Percentiles rank a stretch among this genome's conserved stretches.
Evolutionary conservation across 2,797 vertebrate species (phyloP).

Genomic region (Schizopygopsis malacanthus): DNA sequence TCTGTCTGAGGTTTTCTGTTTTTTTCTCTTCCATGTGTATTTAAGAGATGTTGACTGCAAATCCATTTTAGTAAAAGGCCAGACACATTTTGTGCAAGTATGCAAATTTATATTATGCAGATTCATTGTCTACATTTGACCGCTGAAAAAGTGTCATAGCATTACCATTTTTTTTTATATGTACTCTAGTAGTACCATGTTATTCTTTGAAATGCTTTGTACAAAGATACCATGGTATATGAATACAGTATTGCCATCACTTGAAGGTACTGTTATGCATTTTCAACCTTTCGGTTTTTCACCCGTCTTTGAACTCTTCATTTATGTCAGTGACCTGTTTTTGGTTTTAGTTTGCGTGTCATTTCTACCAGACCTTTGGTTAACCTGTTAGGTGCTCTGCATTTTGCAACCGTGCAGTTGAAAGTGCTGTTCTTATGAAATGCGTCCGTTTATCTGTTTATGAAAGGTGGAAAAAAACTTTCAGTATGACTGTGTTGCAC

Average conservation of each 20-base stretch:
- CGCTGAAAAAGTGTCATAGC: not conserved
- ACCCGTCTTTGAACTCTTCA: conserved; percentile 2
- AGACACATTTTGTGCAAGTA: not conserved
- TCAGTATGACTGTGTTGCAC: conserved; percentile 9
- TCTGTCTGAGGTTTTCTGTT: not conserved
- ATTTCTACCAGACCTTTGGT: not conserved
- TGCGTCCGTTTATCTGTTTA: not conserved
- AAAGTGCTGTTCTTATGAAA: conserved; percentile 12
- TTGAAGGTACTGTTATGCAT: not conserved
- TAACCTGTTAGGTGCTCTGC: not conserved
- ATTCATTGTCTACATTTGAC: not conserved
- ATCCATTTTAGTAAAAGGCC: not conserved
- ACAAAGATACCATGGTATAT: not conserved
- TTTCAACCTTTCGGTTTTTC: not conserved
- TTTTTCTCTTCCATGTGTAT: not conserved
- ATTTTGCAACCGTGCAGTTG: conserved; percentile 14
- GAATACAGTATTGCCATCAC: not conserved
- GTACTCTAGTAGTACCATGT: not conserved
- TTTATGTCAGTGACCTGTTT: conserved; percentile 12
- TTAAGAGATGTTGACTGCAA: not conserved
- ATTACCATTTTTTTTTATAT: not conserved
- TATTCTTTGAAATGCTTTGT: not conserved
- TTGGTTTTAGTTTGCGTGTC: not conserved
- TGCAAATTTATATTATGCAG: not conserved
- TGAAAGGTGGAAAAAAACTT: not conserved